These are phyloP conservation scores for Brachyhypopomus gauderio DNA, from an alignment of 2,113 vertebrate species.

Conservation along the genomic window DNA sequence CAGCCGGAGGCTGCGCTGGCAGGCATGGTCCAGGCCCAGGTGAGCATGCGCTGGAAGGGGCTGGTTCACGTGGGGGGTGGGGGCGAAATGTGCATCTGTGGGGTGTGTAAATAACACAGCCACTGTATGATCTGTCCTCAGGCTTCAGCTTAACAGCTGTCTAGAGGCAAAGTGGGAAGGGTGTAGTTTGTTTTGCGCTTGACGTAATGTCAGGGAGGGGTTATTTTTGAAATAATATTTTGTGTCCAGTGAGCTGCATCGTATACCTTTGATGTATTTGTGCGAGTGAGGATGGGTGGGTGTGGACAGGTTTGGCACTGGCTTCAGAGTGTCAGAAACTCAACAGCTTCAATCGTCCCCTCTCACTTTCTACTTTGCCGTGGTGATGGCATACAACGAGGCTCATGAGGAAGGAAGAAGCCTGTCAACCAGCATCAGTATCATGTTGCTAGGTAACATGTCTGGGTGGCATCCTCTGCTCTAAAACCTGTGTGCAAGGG, in stretches of 20 bases:
- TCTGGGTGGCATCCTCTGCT: constrained; percentile 29
- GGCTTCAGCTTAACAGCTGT: neutral
- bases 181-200: neutral
- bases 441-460: constrained; percentile 50
- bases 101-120: neutral
- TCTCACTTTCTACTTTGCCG: constrained; percentile 28
- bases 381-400: constrained; percentile 23
- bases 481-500: constrained; percentile 33
- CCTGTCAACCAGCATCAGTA: constrained; percentile 27
- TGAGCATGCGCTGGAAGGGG: neutral
- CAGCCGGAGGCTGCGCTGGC: constrained; percentile 46
- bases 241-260: neutral
- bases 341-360: constrained; percentile 6
- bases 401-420: constrained; percentile 6
- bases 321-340: constrained; percentile 8
- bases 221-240: constrained; percentile 38
- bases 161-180: neutral
- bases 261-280: constrained; percentile 26
- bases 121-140: constrained; percentile 15
- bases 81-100: neutral
- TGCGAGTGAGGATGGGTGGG: neutral
- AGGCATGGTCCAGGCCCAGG: constrained; percentile 25
- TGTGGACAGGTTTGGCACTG: neutral
- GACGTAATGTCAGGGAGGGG: constrained; percentile 11
- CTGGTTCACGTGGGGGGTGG: neutral